Percentiles rank a stretch among this genome's conserved stretches.
These are phyloP conservation scores for Chaenogobius annularis DNA, from an alignment of 2,113 vertebrate species.

Conservation along the genomic window DNA sequence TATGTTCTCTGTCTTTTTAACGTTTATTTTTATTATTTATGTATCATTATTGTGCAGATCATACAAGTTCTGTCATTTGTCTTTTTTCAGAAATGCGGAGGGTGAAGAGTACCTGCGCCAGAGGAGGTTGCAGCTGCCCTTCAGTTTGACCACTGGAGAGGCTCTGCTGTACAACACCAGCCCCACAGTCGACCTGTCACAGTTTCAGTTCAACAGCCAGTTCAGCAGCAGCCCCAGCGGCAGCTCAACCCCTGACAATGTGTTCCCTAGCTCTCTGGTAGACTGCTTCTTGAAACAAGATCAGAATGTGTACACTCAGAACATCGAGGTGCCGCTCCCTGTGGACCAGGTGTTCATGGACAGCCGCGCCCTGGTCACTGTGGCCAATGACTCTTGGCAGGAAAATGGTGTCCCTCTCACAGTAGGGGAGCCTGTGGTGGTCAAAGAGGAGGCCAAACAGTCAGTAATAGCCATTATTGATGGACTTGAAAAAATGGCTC, in stretches of 20 bases:
- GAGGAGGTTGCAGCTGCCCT: conserved; percentile 77
- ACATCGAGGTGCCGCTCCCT: conserved; percentile 33
- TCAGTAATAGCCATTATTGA: conserved; percentile 57
- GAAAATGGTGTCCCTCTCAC: accelerated
- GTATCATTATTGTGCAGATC: neutral
- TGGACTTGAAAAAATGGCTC: conserved; percentile 55
- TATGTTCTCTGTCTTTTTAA: conserved; percentile 63
- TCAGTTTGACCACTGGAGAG: conserved; percentile 79
- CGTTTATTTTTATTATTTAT: neutral
- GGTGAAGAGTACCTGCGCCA: conserved; percentile 81
- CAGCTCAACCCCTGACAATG: accelerated
- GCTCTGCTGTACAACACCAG: conserved; percentile 73
- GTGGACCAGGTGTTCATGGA: conserved; percentile 71
- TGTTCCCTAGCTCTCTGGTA: conserved; percentile 68
- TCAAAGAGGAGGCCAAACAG: conserved; percentile 62
- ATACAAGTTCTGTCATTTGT: neutral
- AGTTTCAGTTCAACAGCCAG: conserved; percentile 53
- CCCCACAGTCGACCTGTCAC: conserved; percentile 55
- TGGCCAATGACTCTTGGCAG: conserved; percentile 46
- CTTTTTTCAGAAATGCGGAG: conserved; percentile 74
- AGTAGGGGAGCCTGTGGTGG: accelerated
- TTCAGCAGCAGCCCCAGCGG: conserved; percentile 14
- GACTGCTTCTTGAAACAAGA: conserved; percentile 79
- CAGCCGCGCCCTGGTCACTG: conserved; percentile 66
- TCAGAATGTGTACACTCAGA: conserved; percentile 51